Percentiles rank a stretch among this genome's conserved stretches.
Conservation (phyloP, 1,140 invertebrate species). For the Eumaeus atala region DNA sequence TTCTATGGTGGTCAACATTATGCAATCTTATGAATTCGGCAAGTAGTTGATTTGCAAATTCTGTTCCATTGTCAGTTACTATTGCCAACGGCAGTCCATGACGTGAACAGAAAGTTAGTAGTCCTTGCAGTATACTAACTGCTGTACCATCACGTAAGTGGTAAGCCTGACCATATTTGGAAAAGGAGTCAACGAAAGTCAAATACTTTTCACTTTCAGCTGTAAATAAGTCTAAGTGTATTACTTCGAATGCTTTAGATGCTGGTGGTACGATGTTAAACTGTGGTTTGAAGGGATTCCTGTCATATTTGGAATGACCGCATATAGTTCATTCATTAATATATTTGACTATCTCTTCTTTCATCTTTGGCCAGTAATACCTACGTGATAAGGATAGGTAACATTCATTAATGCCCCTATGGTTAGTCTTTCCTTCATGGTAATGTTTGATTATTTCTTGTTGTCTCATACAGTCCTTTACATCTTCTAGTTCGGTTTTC, state of each 20-base stretch:
- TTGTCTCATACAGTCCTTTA: no score
- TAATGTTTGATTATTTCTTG: slow-evolving; percentile 27
- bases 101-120: slow-evolving; percentile 24
- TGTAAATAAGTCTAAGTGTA: slow-evolving; percentile 19
- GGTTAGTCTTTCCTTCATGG: slow-evolving; percentile 30
- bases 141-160: no score
- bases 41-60: slow-evolving; percentile 26
- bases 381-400: slow-evolving; percentile 21
- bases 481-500: no score
- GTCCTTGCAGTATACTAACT: slow-evolving; percentile 22
- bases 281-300: slow-evolving; percentile 23
- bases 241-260: slow-evolving; percentile 23
- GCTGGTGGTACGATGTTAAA: slow-evolving; percentile 26
- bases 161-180: no score
- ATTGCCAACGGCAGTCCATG: slow-evolving; percentile 25
- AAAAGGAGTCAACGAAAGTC: no score
- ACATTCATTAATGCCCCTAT: slow-evolving; percentile 26
- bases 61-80: slow-evolving; percentile 25
- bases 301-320: no score
- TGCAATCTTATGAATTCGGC: slow-evolving; percentile 25
- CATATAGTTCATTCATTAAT: slow-evolving; percentile 26
- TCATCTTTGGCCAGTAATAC: slow-evolving; percentile 31
- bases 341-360: slow-evolving; percentile 19
- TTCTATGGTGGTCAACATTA: slow-evolving; percentile 25
- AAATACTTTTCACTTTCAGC: no score